Conservation (phyloP, 2,113 vertebrate genomes). For the Leucoraja erinaceus region DNA sequence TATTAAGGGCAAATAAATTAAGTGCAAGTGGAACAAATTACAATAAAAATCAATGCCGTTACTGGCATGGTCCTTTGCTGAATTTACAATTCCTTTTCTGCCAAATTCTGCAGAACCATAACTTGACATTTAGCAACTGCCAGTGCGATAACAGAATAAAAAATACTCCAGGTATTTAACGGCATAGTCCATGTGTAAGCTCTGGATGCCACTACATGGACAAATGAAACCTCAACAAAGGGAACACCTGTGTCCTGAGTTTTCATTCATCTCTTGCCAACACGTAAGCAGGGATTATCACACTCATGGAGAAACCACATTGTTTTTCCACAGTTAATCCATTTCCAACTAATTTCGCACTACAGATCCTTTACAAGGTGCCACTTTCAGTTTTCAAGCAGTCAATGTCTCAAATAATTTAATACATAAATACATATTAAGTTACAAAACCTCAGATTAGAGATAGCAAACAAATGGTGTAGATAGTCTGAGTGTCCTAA, state of each 20-base stretch:
- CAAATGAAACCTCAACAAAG: not conserved
- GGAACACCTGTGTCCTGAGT: not conserved
- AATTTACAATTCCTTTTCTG: not conserved
- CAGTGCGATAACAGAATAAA: not conserved
- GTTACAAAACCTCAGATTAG: not conserved
- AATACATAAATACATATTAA: not conserved
- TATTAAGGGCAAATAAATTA: not conserved
- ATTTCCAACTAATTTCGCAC: not conserved
- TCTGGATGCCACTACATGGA: not conserved
- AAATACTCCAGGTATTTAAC: not conserved
- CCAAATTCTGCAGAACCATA: not conserved
- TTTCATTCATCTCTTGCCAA: not conserved
- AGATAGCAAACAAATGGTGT: not conserved
- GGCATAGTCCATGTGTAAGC: not conserved
- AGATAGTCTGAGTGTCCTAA: not conserved
- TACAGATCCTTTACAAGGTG: not conserved
- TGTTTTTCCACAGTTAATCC: not conserved
- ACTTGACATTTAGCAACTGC: not conserved
- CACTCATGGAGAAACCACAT: not conserved
- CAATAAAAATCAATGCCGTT: not conserved
- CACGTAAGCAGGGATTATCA: not conserved
- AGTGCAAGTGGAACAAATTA: not conserved
- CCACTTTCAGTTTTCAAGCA: not conserved
- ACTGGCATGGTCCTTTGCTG: not conserved
- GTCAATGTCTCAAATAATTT: not conserved